Percentiles rank a stretch among this genome's conserved stretches.
Evolutionary conservation across 2,797 vertebrate species (phyloP).

Genomic region (Margarornis squamiger): DNA sequence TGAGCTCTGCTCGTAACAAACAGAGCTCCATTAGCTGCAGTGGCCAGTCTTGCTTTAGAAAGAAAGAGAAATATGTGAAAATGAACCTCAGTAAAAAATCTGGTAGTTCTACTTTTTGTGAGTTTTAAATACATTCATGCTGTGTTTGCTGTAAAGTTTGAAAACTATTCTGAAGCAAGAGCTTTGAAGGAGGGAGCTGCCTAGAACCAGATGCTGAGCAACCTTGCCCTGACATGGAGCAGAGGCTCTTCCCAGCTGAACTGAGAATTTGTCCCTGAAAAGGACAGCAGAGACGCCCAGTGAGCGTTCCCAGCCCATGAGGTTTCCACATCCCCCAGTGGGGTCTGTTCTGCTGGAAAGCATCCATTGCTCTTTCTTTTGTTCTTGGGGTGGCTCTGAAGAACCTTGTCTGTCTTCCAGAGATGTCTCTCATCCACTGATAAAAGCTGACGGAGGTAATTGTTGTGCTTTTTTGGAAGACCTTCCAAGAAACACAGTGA

Average conservation of each 20-base stretch:
- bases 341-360: neutral
- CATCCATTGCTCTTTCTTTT: neutral
- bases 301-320: neutral
- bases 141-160: neutral
- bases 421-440: neutral
- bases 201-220: neutral
- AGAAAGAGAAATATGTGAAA: neutral
- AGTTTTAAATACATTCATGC: neutral
- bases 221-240: neutral
- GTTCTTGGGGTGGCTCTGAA: neutral
- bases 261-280: neutral
- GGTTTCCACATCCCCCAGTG: neutral
- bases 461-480: neutral
- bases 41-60: neutral
- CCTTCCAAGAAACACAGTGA: neutral
- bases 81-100: neutral
- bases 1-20: constrained; percentile 32
- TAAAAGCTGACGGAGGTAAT: neutral
- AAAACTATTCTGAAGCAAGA: neutral
- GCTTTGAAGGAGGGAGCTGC: neutral
- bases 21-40: constrained; percentile 20
- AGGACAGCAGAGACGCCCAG: neutral
- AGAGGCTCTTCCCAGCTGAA: neutral
- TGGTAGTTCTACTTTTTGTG: neutral
- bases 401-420: neutral